These are phyloP conservation scores for Labroides dimidiatus DNA, from an alignment of 2,797 vertebrate genomes.

Conservation along the genomic window DNA sequence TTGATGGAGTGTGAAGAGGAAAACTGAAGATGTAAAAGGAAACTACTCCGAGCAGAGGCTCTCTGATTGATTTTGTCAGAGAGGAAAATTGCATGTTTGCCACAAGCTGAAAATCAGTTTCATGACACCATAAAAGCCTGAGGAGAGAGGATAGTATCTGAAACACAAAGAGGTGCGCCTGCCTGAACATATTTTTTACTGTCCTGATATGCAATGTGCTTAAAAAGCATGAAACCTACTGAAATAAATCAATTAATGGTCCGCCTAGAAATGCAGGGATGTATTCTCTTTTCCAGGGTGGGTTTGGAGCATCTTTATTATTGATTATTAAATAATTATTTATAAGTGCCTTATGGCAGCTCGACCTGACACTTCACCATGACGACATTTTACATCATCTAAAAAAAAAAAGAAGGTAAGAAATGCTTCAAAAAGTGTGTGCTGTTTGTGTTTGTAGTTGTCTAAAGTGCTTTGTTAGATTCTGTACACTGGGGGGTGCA, in stretches of 20 bases:
- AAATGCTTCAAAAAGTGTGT: background rate
- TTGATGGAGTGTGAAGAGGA: constrained; percentile 43
- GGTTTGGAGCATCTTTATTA: background rate
- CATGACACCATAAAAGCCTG: too few relatives aligned
- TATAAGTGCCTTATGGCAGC: background rate
- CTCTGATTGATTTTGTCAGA: constrained; percentile 32
- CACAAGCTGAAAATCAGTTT: too few relatives aligned
- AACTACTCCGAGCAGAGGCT: constrained; percentile 23
- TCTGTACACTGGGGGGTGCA: constrained; percentile 60
- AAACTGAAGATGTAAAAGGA: background rate
- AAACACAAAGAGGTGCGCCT: constrained; percentile 40
- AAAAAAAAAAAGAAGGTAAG: constrained; percentile 1
- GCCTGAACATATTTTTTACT: constrained; percentile 19
- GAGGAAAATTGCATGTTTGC: background rate
- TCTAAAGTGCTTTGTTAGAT: constrained; percentile 85
- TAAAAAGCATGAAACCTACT: constrained; percentile 16
- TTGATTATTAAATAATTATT: too few relatives aligned
- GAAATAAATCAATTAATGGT: constrained; percentile 29
- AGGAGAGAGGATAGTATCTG: constrained; percentile 23
- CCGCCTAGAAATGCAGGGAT: constrained; percentile 15
- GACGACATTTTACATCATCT: constrained; percentile 23
- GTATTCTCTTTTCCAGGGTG: background rate
- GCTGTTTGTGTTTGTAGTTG: constrained; percentile 55
- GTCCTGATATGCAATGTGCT: constrained; percentile 4
- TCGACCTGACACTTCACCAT: background rate